Evolutionary conservation across 2,888 invertebrate genomes (phyloP), one percentile per base, ranked within the genome.

Genomic region (Drosophila greeni): DNA sequence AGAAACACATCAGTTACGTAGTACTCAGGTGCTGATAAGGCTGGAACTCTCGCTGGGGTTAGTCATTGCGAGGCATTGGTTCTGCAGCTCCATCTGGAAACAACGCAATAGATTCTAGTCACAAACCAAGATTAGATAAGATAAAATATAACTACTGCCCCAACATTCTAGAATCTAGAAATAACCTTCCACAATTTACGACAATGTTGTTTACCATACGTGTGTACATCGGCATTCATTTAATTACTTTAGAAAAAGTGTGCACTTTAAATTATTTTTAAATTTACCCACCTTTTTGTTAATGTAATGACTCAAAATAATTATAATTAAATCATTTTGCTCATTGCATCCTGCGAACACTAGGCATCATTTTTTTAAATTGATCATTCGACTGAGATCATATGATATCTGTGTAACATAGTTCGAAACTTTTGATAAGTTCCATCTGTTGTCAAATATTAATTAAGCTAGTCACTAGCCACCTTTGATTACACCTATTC

Each of bases 121-220:
- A 18, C 20, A 29, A 18, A 45, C 23, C 12, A 2, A 18, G 53
- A 65, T 52, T 43, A 55, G 66, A 53, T 56, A 29, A 33, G 70
- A 70, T 65, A 48, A 47, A 54, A 43, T 48, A 18, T 34, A 33
- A 45, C 34, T 34, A 45, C 34, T 43, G 53, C 37, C 48, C 9
- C n/a, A 58, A 67, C 58, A 68, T 39, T 68, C 52, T 66, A 31
- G 47, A 36, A 4, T 57, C 18, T 18, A 66, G 36, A 51, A 31
- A 31, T 45, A 45, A 62, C 62, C 62, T 62, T 49, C 18, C 62
- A 33, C 62, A 62, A 62, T 37, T 62, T 49, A 62, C 16, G 26
- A 61, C 26, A 14, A 16, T 36, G 20, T 40, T 42, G 42, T 43
- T 51, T 31, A 36, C 48, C 3, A 29, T 23, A 37, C n/a, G n/a